phyloP scores from a whole-genome alignment of 2,113 vertebrate genomes.

The Ifrita kowaldi region DNA sequence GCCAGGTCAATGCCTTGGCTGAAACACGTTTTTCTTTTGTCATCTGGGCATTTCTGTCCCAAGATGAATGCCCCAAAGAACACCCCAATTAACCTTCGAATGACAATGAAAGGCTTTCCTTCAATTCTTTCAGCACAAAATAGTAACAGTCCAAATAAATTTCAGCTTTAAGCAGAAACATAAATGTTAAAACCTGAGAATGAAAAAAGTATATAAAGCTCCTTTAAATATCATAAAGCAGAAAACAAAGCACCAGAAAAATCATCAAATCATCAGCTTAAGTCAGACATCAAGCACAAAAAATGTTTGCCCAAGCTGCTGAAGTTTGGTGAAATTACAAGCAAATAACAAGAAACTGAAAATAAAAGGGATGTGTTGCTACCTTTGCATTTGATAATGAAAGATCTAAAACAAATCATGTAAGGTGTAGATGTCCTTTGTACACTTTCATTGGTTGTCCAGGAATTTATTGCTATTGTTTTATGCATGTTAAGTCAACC shows the following conservation, averaged over 20 bases:
- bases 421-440: not conserved
- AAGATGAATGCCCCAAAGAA: not conserved
- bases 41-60: not conserved
- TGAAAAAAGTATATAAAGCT: not conserved
- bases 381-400: not conserved
- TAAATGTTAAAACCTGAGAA: not conserved
- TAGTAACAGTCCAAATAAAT: not conserved
- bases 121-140: not conserved
- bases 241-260: not conserved
- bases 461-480: not conserved
- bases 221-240: not conserved
- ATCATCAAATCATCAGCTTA: not conserved
- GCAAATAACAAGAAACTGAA: not conserved
- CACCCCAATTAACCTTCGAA: slow-evolving; percentile 24
- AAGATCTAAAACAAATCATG: not conserved
- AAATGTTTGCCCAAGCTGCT: not conserved
- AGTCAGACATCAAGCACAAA: not conserved
- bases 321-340: not conserved
- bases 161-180: not conserved
- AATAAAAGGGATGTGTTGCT: not conserved
- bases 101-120: not conserved
- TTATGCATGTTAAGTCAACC: not conserved
- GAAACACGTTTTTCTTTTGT: not conserved
- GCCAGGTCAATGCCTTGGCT: not conserved
- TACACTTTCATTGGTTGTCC: not conserved